phyloP scores from a whole-genome alignment of 2,888 invertebrate genomes.

The Podabrus alpinus region DNA sequence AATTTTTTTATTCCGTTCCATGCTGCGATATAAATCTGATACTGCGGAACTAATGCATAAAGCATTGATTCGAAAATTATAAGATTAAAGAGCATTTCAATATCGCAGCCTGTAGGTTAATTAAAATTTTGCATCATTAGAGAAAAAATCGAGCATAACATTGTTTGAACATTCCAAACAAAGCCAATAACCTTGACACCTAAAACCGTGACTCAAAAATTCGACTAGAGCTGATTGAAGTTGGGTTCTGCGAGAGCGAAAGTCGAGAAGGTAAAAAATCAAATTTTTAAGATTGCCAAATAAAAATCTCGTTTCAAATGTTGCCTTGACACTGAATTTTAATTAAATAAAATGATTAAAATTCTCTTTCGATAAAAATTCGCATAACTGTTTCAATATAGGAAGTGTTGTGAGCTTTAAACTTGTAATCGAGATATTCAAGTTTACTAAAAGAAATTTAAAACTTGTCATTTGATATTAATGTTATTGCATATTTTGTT shows the following conservation, averaged over 20 bases:
- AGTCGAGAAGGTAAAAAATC: neutral
- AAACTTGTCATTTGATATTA: neutral
- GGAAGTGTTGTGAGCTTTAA: neutral
- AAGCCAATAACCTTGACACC: neutral
- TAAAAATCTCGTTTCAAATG: neutral
- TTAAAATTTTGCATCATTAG: neutral
- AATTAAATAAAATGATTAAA: neutral
- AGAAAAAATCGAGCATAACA: neutral
- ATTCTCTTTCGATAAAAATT: neutral
- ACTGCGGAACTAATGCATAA: neutral
- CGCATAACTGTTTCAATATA: neutral
- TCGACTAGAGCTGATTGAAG: neutral
- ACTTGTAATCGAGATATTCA: neutral
- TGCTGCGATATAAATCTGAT: neutral
- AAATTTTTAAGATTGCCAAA: neutral
- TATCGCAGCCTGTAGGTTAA: neutral
- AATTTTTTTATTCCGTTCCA: neutral
- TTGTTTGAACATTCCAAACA: neutral
- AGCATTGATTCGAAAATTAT: neutral
- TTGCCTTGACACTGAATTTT: neutral
- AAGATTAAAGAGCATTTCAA: neutral
- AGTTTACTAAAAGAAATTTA: neutral
- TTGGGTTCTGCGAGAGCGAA: neutral
- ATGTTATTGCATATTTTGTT: neutral
- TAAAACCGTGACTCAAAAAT: neutral